phyloP scores from a whole-genome alignment of 2,888 invertebrate genomes.

The Cosmopolites sordidus region DNA sequence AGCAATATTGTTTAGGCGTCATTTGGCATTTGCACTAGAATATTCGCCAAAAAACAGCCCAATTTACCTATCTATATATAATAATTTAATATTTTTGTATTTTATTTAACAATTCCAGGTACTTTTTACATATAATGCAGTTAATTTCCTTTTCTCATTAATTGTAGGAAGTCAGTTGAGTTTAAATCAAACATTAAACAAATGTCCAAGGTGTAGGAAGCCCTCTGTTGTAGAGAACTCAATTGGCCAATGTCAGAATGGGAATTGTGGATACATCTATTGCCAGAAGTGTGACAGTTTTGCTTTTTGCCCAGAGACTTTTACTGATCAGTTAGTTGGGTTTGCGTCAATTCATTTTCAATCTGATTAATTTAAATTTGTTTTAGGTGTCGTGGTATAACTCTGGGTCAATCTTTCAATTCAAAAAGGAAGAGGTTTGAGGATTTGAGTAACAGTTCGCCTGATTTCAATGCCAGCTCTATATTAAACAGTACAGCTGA shows the following conservation, averaged over 20 bases:
- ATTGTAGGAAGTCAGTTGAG: conserved; percentile 29
- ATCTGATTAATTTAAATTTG: not conserved
- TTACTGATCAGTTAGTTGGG: conserved; percentile 37
- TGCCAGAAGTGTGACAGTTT: conserved; percentile 42
- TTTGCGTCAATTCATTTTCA: not conserved
- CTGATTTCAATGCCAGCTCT: conserved; percentile 17
- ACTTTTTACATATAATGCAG: too few species aligned
- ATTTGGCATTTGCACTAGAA: too few species aligned
- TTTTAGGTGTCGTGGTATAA: conserved; percentile 19
- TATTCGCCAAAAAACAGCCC: too few species aligned
- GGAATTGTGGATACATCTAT: conserved; percentile 42
- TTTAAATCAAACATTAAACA: conserved; percentile 39
- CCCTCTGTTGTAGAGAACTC: conserved; percentile 40
- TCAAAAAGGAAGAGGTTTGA: conserved; percentile 11
- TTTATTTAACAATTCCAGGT: too few species aligned
- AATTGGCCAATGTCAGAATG: conserved; percentile 42
- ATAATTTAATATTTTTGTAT: too few species aligned
- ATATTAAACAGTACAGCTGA: conserved; percentile 18
- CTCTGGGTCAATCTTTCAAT: conserved; percentile 4
- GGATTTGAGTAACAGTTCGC: conserved; percentile 20
- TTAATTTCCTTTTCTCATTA: too few species aligned
- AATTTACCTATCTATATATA: too few species aligned
- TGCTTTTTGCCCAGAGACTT: conserved; percentile 40
- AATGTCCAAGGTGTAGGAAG: conserved; percentile 39
- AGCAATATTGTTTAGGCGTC: too few species aligned